Percentiles rank a stretch among this genome's conserved stretches.
Conservation (phyloP, 2,888 invertebrate genomes). For the Lepidochrysops patricia region DNA sequence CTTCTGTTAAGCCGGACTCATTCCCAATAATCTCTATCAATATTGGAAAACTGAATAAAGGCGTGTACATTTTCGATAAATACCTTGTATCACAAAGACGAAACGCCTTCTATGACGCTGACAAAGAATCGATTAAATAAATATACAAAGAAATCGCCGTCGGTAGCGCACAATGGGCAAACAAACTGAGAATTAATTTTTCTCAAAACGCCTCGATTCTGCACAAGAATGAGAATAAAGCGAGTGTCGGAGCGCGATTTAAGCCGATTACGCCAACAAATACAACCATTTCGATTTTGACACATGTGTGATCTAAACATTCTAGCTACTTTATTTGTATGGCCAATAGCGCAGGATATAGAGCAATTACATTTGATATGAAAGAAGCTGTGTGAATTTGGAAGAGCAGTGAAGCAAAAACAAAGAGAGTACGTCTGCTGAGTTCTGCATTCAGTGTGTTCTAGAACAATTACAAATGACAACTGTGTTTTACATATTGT, state of each 20-base stretch:
- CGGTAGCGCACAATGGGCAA: conserved; percentile 62
- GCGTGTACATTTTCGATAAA: conserved; percentile 30
- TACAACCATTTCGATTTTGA: conserved; percentile 45
- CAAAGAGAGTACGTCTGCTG: too few species aligned
- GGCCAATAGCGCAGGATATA: background rate
- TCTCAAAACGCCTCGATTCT: conserved; percentile 63
- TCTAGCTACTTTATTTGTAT: conserved; percentile 1
- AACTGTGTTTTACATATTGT: too few species aligned
- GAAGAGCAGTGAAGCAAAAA: too few species aligned
- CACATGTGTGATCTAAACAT: conserved; percentile 49
- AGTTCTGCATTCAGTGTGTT: too few species aligned
- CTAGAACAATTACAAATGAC: too few species aligned
- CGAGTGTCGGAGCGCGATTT: conserved; percentile 44
- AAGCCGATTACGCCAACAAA: conserved; percentile 71
- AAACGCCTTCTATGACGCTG: conserved; percentile 44
- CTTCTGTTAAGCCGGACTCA: conserved; percentile 9
- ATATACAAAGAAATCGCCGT: conserved; percentile 56
- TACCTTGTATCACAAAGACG: conserved; percentile 30
- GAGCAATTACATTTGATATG: background rate
- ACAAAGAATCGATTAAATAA: conserved; percentile 67
- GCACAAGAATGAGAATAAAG: conserved; percentile 45
- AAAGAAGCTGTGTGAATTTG: too few species aligned
- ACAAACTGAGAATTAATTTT: conserved; percentile 71
- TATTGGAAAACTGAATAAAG: conserved; percentile 18
- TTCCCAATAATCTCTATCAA: conserved; percentile 16